Evolutionary conservation across 2,797 vertebrate genomes (phyloP), one percentile per base, ranked within the genome.

Genomic region (Labeo calbasu): DNA sequence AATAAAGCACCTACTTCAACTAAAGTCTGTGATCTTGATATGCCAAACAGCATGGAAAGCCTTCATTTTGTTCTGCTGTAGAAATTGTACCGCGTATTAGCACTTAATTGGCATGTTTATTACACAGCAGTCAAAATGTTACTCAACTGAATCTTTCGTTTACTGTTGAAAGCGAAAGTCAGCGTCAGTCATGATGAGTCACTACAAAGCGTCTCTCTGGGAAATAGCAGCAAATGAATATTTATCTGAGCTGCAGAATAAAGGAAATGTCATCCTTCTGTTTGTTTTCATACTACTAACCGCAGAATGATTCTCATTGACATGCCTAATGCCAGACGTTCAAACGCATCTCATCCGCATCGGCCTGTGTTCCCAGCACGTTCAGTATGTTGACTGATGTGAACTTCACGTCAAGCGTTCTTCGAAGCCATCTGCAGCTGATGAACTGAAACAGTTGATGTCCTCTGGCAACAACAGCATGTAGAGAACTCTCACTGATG

Each of bases 221-320:
- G 55, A 76, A 86, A 87, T 25, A 81, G 63, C 43, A 84, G 48
- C 36, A 70, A 85, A 86, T 81, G 0, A 87, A 84, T 84, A 66
- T 86, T 86, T 84, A 71, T 82, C 82, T 32, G n/a, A 72, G 50
- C 68, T 36, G 17, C 48, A 43, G 77, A 65, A 57, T 65, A 83
- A 63, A 85, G 66, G 46, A 46, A 89, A 89, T 75, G 83, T 63
- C 77, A 79, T 25, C 59, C 73, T 50, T 77, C 72, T 86, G 72
- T 85, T 87, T 86, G 73, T 86, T 89, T 86, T 84, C 25, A 72
- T 43, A n/a, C 76, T 25, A n/a, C 25, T 51, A 84, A 72, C 51
- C 0, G 8, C 63, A 69, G 48, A 69, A 57, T 48, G 61, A 71
- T 63, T 48, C 28, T 72, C 83, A 71, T 32, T 53, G 66, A 63